Evolutionary conservation across 2,888 invertebrate genomes (phyloP), one percentile per base, ranked within the genome.

Genomic region (Calephelis perditalis): DNA sequence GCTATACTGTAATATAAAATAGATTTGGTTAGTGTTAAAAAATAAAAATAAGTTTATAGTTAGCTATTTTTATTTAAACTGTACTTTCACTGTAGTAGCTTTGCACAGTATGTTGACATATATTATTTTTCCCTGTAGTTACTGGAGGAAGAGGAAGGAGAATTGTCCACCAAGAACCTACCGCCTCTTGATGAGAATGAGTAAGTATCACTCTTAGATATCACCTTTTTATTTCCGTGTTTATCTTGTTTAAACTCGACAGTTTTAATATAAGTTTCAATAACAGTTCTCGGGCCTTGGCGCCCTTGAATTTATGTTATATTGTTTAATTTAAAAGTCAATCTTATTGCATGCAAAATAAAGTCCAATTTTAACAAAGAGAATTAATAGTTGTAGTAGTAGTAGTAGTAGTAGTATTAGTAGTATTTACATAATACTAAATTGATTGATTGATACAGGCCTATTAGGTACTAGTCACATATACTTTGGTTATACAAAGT

Each of bases 21-120:
- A 54, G 26, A 6, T 35, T 54, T 35, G 6, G 9, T 7, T 35
- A 54, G 11, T 10, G 26, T 35, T 26, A 5, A 54, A 54, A 54
- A 5, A 35, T 52, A 26, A 0, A n/a, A 54, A 11, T 5, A 55
- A 47, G 3, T n/a, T 37, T 49, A 7, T 8, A 3, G 35, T 47
- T 49, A 26, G 26, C 40, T 57, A 35, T 57, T 55, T 36, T n/a
- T 57, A 15, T 35, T 45, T 26, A 15, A 44, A 45, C 56, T 46
- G 64, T 73, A 71, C 63, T 64, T 68, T 70, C 78, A 79, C 74
- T 62, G 66, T 87, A 89, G 88, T 70, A 70, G 88, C 87, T 88
- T 87, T 61, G 88, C 88, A 88, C 88, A 74, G 87, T 87, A 87
- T 81, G 71, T 86, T 88, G 86, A 87, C 80, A 79, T 86, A 76